Evolutionary conservation across 2,797 vertebrate genomes (phyloP), one percentile per base, ranked within the genome.

Genomic region (Podarcis siculus): DNA sequence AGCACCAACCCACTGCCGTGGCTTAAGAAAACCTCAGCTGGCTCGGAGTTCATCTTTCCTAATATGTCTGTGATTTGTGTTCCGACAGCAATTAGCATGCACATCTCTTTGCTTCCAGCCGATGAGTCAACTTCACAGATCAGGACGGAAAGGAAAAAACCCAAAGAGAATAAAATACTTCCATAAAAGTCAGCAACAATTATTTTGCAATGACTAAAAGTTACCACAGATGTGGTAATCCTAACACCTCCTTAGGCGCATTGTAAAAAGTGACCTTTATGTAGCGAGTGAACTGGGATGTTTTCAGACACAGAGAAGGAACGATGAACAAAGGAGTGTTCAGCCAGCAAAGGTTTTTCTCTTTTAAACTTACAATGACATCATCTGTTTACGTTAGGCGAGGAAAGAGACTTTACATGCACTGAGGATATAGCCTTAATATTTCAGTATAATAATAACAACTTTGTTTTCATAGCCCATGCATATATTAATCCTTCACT

Each of bases 101-200:
- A 89, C 86, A 0, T 90, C 91, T 94, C 89, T 90, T 87, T 91
- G 87, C 92, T 94, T 95, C 95, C 91, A 95, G 93, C 87, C 87
- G 23, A 78, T 95, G 95, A 96, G 92, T 96, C 96, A 96, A 91
- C 91, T 87, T 90, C 77, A n/a, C 75, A 87, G 91, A 95, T 61
- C 89, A 95, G 92, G 9, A 93, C 71, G 75, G 90, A 86, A 66
- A 73, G 90, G 82, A 89, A 92, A 85, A 82, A 77, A 66, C 83
- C 86, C 83, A 90, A 87, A 87, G 81, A 86, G 82, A 89, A 95
- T 94, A 93, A 91, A 95, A 90, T 69, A 75, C 87, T 89, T 87
- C 89, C 89, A 86, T 94, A 95, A 95, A 95, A 95, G 93, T 92
- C 82, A 73, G 87, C 94, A 95, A 78, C 91, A 94, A 96, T 95